phyloP scores from a whole-genome alignment of 1,140 invertebrate genomes.

The Drosophila auraria region DNA sequence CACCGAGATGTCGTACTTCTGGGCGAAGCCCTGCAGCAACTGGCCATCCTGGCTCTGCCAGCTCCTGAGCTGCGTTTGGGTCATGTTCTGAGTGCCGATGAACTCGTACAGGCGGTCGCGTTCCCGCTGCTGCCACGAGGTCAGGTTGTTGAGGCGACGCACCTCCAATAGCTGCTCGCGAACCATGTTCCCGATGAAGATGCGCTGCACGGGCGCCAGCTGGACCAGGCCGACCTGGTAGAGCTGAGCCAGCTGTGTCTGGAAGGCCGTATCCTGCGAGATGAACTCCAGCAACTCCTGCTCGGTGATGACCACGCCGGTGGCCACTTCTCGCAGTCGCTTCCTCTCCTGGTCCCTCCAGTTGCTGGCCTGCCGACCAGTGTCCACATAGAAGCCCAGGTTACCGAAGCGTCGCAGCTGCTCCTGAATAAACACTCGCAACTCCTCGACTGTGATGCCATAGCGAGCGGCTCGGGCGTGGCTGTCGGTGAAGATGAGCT shows the following conservation, averaged over 20 bases:
- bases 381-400: constrained; percentile 60
- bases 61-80: constrained; percentile 54
- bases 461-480: constrained; percentile 47
- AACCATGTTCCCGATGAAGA: constrained; percentile 49
- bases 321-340: constrained; percentile 63
- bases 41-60: constrained; percentile 75
- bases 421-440: constrained; percentile 59
- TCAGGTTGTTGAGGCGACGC: constrained; percentile 55
- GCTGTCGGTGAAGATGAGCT: constrained; percentile 49
- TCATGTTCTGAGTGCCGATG: constrained; percentile 76
- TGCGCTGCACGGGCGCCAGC: constrained; percentile 69
- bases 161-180: constrained; percentile 61
- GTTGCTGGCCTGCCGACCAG: constrained; percentile 26
- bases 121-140: constrained; percentile 72
- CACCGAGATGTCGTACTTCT: constrained; percentile 57
- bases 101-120: constrained; percentile 80
- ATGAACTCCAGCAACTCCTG: constrained; percentile 71
- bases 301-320: constrained; percentile 62
- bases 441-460: constrained; percentile 60
- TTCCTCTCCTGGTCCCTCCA: constrained; percentile 69
- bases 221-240: constrained; percentile 58
- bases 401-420: constrained; percentile 58
- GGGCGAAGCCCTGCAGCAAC: constrained; percentile 52
- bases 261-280: constrained; percentile 56
- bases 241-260: constrained; percentile 56